Evolutionary conservation across 2,113 vertebrate genomes (phyloP).

Genomic region (Eudyptes chrysolophus): DNA sequence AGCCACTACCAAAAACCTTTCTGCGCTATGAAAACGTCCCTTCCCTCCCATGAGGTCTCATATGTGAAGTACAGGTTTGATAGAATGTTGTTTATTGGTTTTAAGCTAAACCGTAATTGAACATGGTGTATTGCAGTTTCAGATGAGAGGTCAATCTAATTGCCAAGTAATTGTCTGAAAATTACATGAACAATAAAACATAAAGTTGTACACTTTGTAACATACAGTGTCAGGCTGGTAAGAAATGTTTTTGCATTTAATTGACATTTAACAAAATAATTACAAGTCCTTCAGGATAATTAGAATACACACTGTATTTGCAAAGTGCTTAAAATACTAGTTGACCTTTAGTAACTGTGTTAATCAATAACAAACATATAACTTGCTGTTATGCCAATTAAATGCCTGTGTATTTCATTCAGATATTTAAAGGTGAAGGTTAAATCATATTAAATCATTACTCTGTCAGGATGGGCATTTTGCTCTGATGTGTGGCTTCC

Average conservation of each 20-base stretch:
- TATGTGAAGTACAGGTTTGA: not conserved
- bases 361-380: constrained; percentile 59
- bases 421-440: constrained; percentile 21
- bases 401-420: not conserved
- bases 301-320: constrained; percentile 33
- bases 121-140: not conserved
- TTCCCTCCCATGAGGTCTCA: not conserved
- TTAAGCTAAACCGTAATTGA: not conserved
- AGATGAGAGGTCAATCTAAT: constrained; percentile 9
- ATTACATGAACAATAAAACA: constrained; percentile 8
- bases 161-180: constrained; percentile 37
- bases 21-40: not conserved
- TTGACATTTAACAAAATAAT: constrained; percentile 69
- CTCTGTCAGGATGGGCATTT: not conserved
- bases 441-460: constrained; percentile 24
- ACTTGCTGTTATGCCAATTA: constrained; percentile 46
- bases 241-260: constrained; percentile 56
- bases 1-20: not conserved
- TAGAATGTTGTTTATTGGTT: not conserved
- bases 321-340: constrained; percentile 44
- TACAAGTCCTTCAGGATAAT: constrained; percentile 49
- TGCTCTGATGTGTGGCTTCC: not conserved
- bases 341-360: constrained; percentile 55
- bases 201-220: constrained; percentile 5
- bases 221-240: not conserved